A percentile compares a stretch with the other conserved stretches of the same genome.
Evolutionary conservation across 2,797 vertebrate genomes (phyloP).

Genomic region (Muscicapa comitata): DNA sequence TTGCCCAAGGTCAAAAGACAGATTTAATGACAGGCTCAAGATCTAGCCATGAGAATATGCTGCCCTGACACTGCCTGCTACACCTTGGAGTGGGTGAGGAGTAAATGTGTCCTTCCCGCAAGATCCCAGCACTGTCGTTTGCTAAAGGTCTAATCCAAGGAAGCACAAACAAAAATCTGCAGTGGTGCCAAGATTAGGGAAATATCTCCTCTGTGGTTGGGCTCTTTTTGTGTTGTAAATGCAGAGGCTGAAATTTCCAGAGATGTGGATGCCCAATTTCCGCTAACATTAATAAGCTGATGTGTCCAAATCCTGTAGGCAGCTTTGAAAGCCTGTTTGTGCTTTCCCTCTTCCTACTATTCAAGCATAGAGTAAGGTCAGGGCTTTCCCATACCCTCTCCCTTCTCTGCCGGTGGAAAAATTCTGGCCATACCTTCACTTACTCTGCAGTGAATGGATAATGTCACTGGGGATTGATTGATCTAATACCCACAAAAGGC

Average conservation of each 20-base stretch:
- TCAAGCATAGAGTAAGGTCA: constrained; percentile 68
- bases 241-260: constrained; percentile 68
- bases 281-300: constrained; percentile 70
- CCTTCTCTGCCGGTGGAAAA: constrained; percentile 68
- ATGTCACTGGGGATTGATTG: constrained; percentile 71
- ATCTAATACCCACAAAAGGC: constrained; percentile 70
- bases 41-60: constrained; percentile 30
- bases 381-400: constrained; percentile 70
- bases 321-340: constrained; percentile 71
- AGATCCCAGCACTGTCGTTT: not conserved
- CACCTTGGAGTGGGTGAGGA: not conserved
- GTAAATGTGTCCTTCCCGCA: not conserved
- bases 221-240: constrained; percentile 68
- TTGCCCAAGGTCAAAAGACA: constrained; percentile 60
- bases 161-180: constrained; percentile 61
- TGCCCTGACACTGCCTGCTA: constrained; percentile 14
- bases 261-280: constrained; percentile 70
- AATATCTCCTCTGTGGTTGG: constrained; percentile 62
- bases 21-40: constrained; percentile 40
- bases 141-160: constrained; percentile 64
- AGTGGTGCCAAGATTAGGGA: constrained; percentile 62
- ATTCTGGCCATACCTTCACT: constrained; percentile 71
- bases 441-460: constrained; percentile 68
- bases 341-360: constrained; percentile 70
- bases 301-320: constrained; percentile 71